Evolutionary conservation across 2,113 vertebrate genomes (phyloP).

Genomic region (Cacatua alba): DNA sequence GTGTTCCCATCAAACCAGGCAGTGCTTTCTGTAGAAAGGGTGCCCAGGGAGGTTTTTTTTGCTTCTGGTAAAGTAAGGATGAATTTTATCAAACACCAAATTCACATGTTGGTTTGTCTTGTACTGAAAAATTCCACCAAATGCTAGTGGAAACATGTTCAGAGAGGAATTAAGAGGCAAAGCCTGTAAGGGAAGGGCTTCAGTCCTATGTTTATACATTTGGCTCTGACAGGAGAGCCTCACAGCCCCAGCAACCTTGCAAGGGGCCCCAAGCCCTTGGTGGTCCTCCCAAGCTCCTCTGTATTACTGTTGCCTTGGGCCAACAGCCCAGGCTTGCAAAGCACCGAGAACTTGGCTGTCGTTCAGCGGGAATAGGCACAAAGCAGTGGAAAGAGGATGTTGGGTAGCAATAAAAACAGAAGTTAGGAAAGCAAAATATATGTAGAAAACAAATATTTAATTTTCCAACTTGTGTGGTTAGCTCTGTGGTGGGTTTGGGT

Average conservation of each 20-base stretch:
- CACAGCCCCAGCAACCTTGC: neutral
- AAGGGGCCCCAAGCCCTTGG: accelerated
- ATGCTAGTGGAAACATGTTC: neutral
- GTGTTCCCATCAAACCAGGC: neutral
- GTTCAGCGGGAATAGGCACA: neutral
- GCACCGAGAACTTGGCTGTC: neutral
- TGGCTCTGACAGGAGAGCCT: neutral
- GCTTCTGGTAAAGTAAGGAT: neutral
- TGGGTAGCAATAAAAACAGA: neutral
- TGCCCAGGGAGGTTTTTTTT: neutral
- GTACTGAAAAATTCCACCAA: neutral
- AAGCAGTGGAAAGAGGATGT: neutral
- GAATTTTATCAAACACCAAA: neutral
- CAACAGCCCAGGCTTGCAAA: neutral
- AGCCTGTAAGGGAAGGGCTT: neutral
- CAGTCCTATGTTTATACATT: neutral
- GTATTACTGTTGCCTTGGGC: neutral
- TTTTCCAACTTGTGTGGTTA: constrained; percentile 4
- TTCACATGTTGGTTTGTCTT: neutral
- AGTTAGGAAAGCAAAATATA: neutral
- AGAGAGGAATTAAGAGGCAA: neutral
- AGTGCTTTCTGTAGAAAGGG: neutral
- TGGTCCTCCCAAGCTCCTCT: neutral
- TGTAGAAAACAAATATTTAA: neutral
- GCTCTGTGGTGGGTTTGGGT: neutral